Evolutionary conservation across 1,140 invertebrate genomes (phyloP).

Genomic region (Proctacanthus coquilletti): DNA sequence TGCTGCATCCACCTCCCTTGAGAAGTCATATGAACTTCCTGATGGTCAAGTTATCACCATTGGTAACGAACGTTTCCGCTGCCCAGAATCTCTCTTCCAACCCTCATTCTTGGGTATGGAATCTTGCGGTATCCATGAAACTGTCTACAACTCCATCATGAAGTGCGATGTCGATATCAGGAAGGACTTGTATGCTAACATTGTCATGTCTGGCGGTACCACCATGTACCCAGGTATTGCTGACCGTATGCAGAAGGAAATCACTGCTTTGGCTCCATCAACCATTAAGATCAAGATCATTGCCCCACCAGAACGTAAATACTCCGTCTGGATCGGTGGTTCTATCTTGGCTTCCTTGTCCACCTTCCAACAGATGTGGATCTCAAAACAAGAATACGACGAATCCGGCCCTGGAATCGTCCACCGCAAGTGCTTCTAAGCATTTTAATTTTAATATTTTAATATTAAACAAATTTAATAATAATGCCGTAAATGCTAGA

Average conservation of each 20-base stretch:
- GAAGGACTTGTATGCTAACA: slow-evolving; percentile 92
- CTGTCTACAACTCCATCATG: slow-evolving; percentile 94
- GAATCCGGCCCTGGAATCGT: slow-evolving; percentile 88
- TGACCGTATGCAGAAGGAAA: slow-evolving; percentile 83
- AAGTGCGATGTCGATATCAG: slow-evolving; percentile 90
- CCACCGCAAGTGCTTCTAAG: slow-evolving; percentile 93
- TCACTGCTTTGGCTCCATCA: slow-evolving; percentile 69
- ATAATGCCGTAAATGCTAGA: not conserved
- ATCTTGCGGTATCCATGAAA: slow-evolving; percentile 87
- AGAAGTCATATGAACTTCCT: slow-evolving; percentile 88
- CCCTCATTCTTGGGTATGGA: slow-evolving; percentile 92
- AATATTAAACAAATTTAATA: not conserved
- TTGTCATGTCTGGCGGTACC: slow-evolving; percentile 88
- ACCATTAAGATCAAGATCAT: slow-evolving; percentile 95
- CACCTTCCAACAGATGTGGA: slow-evolving; percentile 92
- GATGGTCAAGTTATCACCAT: slow-evolving; percentile 94
- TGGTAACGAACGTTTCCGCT: slow-evolving; percentile 94
- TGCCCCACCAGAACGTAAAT: slow-evolving; percentile 83
- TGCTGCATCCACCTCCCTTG: slow-evolving; percentile 75
- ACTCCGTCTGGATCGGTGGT: slow-evolving; percentile 83
- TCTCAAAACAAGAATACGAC: slow-evolving; percentile 91
- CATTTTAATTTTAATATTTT: slow-evolving; percentile 5
- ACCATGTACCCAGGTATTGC: slow-evolving; percentile 89
- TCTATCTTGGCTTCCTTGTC: slow-evolving; percentile 73
- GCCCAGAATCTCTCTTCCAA: slow-evolving; percentile 92